Evolutionary conservation across 1,140 invertebrate species (phyloP), one percentile per base, ranked within the genome.

Genomic region (Apis cerana): DNA sequence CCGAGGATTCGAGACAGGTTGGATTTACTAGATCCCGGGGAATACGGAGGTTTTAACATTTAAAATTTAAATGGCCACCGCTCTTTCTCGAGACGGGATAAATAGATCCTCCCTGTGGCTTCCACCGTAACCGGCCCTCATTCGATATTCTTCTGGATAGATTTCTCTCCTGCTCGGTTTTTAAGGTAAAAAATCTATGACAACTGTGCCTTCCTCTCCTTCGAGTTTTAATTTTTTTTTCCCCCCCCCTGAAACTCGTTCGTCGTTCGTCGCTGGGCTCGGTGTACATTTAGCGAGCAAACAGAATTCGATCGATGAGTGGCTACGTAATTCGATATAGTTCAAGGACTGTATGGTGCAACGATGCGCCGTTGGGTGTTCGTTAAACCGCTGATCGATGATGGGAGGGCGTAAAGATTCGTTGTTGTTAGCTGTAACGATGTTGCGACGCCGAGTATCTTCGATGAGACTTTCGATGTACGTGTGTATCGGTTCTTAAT

Each of bases 11-110:
- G 8, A 23, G 58, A 75, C 71, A 50, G 43, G 12, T 27, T 19
- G 62, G 65, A 75, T 81, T 83, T 80, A 71, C 72, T n/a, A 13
- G 61, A 52, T 78, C 58, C 74, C 2, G 33, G 27, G 17, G 58
- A 61, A 83, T 68, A 75, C 58, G 13, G 27, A 54, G 27, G 64
- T 69, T 82, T 77, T 64, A 81, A 85, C 68, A 88, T 88, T 88
- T 85, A 85, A 89, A 89, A 89, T 88, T 85, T 85, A 88, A 77
- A 88, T 87, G 67, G 72, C 19, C 9, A 23, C 50, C 8, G 50
- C 56, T 48, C 33, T 75, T 50, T 54, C 76, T 43, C 62, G 82
- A 61, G 77, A 77, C 70, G 78, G 74, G 80, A 82, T 87, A 85
- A 87, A 87, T 72, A 85, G 56, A 23, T 27, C 19, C 23, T 27